A percentile compares a stretch with the other conserved stretches of the same genome.
phyloP scores from a whole-genome alignment of 2,113 vertebrate genomes.

The Indicator indicator region DNA sequence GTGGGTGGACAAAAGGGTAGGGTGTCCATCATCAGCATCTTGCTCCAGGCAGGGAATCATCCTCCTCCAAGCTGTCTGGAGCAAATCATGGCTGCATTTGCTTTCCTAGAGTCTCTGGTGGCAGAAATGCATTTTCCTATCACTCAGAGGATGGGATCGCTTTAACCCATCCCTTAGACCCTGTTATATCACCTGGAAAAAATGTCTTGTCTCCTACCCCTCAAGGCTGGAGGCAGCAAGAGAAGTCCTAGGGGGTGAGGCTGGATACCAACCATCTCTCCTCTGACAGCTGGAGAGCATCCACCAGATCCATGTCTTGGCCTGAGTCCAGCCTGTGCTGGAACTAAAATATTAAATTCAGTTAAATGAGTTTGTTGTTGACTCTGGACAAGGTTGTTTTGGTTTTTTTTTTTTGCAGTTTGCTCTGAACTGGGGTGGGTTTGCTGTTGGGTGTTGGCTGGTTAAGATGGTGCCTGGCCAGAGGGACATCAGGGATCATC shows the following conservation, averaged over 20 bases:
- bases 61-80: neutral
- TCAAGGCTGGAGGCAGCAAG: fast-evolving
- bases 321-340: neutral
- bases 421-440: neutral
- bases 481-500: neutral
- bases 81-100: neutral
- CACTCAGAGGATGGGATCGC: fast-evolving
- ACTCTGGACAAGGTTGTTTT: neutral
- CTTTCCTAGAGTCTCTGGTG: neutral
- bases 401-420: neutral
- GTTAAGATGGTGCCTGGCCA: neutral
- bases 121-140: neutral
- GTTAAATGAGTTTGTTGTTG: neutral
- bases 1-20: fast-evolving
- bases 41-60: neutral
- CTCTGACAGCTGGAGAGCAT: neutral
- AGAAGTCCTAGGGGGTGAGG: fast-evolving
- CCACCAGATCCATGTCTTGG: neutral
- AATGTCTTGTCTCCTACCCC: neutral
- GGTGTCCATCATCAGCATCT: neutral
- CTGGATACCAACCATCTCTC: neutral
- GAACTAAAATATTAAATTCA: neutral
- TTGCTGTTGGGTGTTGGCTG: neutral
- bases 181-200: neutral
- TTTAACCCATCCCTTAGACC: neutral